Evolutionary conservation across 2,888 invertebrate species (phyloP).

Genomic region (Hirtodrosophila alboralis): DNA sequence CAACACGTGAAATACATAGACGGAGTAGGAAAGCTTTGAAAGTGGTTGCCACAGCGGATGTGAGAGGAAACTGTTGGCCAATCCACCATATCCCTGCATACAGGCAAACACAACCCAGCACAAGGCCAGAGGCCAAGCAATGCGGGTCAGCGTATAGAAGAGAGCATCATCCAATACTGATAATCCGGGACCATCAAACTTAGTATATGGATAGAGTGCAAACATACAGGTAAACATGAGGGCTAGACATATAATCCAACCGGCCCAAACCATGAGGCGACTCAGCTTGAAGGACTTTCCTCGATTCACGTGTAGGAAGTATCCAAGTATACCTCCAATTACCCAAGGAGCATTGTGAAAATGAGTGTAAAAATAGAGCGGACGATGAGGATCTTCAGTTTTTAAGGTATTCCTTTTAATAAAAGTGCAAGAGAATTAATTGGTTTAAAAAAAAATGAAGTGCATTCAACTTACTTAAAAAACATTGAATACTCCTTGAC

Average conservation of each 20-base stretch:
- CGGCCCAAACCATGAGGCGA: constrained; percentile 31
- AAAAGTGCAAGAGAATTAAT: neutral
- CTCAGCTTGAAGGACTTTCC: constrained; percentile 47
- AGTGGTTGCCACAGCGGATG: constrained; percentile 79
- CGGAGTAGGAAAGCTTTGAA: constrained; percentile 73
- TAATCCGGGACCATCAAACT: constrained; percentile 15
- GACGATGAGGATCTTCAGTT: neutral
- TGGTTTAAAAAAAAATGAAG: neutral
- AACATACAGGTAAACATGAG: constrained; percentile 57
- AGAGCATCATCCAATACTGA: constrained; percentile 30
- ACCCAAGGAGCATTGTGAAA: constrained; percentile 74
- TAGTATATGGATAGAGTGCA: constrained; percentile 52
- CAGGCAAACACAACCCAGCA: constrained; percentile 82
- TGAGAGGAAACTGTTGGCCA: constrained; percentile 73
- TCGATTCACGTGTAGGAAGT: constrained; percentile 61
- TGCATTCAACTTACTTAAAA: constrained; percentile 30
- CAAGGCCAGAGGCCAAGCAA: constrained; percentile 76
- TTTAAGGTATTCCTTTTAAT: neutral
- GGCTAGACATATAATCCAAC: constrained; percentile 36
- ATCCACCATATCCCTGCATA: constrained; percentile 74
- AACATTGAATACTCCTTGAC: constrained; percentile 47
- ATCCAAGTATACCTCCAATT: constrained; percentile 73
- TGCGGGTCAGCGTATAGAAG: constrained; percentile 60
- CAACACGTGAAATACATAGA: constrained; percentile 76
- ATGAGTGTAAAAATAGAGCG: constrained; percentile 68